Evolutionary conservation across 1,140 invertebrate species (phyloP), one percentile per base, ranked within the genome.

Genomic region (Drosophila willistoni): DNA sequence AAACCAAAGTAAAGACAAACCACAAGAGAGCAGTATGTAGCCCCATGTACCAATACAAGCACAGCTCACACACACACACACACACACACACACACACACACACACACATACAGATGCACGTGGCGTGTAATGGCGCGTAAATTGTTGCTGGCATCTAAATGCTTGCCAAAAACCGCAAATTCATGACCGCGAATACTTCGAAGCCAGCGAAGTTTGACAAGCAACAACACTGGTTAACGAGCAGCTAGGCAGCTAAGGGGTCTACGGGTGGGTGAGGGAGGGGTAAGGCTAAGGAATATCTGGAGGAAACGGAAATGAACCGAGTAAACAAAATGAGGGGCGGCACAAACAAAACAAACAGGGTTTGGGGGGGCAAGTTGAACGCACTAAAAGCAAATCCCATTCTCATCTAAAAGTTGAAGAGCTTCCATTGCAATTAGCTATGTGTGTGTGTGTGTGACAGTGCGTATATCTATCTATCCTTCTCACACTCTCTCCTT

Each of bases 61-160:
- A 55, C 66, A 19, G 6, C 39, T 29, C 17, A 55, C 36, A 10
- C 17, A 25, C 65, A 44, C 71, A 29, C 51, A 42, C 33, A 7
- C n/a, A 22, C 56, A 65, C n/a, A 19, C 41, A 33, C 47, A 47
- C 47, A 12, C 62, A 70, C 41, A 77, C 68, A 57, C n/a, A 19
- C 41, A 33, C 47, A 47, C 47, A 12, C 62, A 70, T 47, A 77
- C 68, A 57, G 19, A 56, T 77, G 68, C 81, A 84, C 68, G 66
- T 79, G 69, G 44, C 25, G 54, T 55, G 74, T 85, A 85, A 86
- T 85, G 82, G 82, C 78, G 82, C 82, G 82, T 81, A 85, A 85
- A 85, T 77, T 81, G 82, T 85, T 85, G 82, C 71, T 77, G 74
- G 74, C 82, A 78, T 85, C 82, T 85, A 81, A 85, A 81, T 85